These are phyloP conservation scores for Bradynema listronoti DNA, from an alignment of 1,140 invertebrate genomes.

Conservation along the genomic window DNA sequence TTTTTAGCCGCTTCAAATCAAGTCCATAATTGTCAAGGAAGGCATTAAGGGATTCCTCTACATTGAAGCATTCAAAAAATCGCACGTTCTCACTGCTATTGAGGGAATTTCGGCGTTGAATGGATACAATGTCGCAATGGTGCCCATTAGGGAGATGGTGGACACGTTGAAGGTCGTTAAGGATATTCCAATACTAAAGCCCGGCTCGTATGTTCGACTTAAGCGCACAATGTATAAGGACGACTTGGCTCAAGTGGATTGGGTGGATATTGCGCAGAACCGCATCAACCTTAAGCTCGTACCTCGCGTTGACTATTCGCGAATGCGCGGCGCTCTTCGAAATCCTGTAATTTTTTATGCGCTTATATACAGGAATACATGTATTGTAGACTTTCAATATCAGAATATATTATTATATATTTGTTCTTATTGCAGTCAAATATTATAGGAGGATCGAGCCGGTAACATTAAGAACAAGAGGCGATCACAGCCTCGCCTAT, in stretches of 20 bases:
- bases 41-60: constrained; percentile 97
- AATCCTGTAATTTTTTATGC: constrained; percentile 19
- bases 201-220: constrained; percentile 87
- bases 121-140: constrained; percentile 67
- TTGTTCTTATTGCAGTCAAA: not conserved
- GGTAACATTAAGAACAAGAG: constrained; percentile 59
- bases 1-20: constrained; percentile 80
- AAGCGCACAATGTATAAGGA: constrained; percentile 89
- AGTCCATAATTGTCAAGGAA: constrained; percentile 88
- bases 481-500: constrained; percentile 78
- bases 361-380: constrained; percentile 1
- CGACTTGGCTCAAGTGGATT: constrained; percentile 81
- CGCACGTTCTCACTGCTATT: constrained; percentile 89
- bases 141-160: constrained; percentile 99
- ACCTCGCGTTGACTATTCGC: constrained; percentile 88
- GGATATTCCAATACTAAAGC: constrained; percentile 79
- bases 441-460: constrained; percentile 25
- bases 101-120: constrained; percentile 68
- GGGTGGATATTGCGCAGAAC: constrained; percentile 77
- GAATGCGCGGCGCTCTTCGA: constrained; percentile 70
- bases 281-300: constrained; percentile 87
- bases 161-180: constrained; percentile 91
- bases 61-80: constrained; percentile 92
- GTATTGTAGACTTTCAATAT: constrained; percentile 6
- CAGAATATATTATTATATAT: constrained; percentile 4